Conservation (phyloP, 2,888 invertebrate genomes). For the Hemistola chrysoprasaria region DNA sequence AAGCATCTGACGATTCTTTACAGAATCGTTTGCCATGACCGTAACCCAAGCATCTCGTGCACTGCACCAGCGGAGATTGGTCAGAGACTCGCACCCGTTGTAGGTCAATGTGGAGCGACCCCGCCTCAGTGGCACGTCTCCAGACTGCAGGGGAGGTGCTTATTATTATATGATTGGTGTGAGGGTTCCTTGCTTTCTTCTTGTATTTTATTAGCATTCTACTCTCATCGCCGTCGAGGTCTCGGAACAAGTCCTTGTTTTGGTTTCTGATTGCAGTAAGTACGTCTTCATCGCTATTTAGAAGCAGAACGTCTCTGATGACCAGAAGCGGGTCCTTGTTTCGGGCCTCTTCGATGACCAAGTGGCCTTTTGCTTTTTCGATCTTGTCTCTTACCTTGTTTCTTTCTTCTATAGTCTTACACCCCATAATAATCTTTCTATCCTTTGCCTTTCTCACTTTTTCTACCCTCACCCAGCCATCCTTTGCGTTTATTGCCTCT, state of each 20-base stretch:
- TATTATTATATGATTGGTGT: no score
- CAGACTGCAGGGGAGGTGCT: no score
- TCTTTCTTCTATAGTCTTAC: constrained; percentile 2
- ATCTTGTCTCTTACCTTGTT: constrained; percentile 1
- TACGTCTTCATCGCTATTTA: neutral
- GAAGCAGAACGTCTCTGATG: no score
- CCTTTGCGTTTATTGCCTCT: constrained; percentile 11
- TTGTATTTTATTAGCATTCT: constrained; percentile 6
- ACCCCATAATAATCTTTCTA: constrained; percentile 7
- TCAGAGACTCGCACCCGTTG: constrained; percentile 13
- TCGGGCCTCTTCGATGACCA: constrained; percentile 1
- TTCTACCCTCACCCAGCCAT: constrained; percentile 2
- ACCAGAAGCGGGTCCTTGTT: no score
- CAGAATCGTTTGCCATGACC: no score
- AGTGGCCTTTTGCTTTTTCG: neutral
- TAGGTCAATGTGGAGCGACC: constrained; percentile 17
- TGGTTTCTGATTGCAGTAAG: neutral
- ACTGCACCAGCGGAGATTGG: constrained; percentile 19
- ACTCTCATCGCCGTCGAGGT: neutral
- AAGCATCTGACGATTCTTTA: neutral
- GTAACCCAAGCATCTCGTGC: constrained; percentile 1
- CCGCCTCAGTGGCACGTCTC: no score
- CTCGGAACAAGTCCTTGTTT: neutral
- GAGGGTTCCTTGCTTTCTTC: constrained; percentile 15
- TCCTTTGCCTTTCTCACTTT: constrained; percentile 11